Conservation (phyloP, 2,888 invertebrate genomes). For the Drosophila suboccidentalis region DNA sequence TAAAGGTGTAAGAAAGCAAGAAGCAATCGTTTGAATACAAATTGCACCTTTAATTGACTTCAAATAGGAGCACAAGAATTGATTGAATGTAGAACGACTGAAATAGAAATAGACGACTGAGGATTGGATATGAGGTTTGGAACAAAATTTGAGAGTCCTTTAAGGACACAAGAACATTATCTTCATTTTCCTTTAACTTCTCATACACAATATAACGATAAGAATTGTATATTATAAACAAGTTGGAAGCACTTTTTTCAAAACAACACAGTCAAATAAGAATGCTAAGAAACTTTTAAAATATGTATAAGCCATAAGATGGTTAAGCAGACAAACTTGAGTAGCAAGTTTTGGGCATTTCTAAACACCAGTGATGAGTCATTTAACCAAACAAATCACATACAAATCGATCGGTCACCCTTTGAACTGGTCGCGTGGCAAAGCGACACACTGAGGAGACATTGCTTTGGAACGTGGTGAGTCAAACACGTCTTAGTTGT, state of each 20-base stretch:
- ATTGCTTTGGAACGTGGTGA: conserved; percentile 56
- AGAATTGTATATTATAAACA: neutral
- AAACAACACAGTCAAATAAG: neutral
- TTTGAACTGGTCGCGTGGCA: conserved; percentile 73
- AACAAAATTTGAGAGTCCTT: neutral
- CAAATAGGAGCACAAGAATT: conserved; percentile 4
- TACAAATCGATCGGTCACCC: conserved; percentile 58
- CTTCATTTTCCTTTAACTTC: neutral
- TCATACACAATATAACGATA: no score
- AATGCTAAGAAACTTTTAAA: conserved; percentile 11
- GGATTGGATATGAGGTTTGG: no score
- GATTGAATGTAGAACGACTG: conserved; percentile 25
- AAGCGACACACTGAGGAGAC: conserved; percentile 34
- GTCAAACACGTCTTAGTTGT: conserved; percentile 64
- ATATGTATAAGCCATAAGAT: conserved; percentile 4
- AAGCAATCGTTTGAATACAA: conserved; percentile 58
- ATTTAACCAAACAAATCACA: conserved; percentile 54
- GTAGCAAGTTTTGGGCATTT: conserved; percentile 20
- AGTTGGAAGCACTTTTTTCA: neutral
- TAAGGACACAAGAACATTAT: fast-evolving
- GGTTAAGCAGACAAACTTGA: neutral
- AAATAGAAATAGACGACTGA: neutral
- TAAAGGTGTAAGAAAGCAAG: conserved; percentile 53
- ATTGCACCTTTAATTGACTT: conserved; percentile 47
- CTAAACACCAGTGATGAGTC: conserved; percentile 51